A percentile compares a stretch with the other conserved stretches of the same genome.
Conservation (phyloP, 2,888 invertebrate genomes). For the Esperia sulphurella region DNA sequence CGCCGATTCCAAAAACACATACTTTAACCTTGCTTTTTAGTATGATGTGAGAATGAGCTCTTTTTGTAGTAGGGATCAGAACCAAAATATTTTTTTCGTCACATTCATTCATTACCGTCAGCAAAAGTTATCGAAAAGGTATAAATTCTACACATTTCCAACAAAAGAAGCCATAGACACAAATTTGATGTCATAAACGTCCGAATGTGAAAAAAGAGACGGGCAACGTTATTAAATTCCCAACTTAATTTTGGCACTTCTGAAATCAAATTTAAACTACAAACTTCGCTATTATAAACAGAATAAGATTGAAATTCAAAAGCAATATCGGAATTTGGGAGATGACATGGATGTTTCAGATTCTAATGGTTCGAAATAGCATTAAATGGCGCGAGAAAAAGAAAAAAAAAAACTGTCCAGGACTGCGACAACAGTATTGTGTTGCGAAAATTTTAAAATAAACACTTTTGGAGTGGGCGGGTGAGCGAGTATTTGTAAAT, state of each 20-base stretch:
- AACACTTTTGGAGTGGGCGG: slow-evolving; percentile 79
- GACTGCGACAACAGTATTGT: slow-evolving; percentile 68
- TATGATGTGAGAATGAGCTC: too few relatives aligned
- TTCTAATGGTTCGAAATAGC: slow-evolving; percentile 58
- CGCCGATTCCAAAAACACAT: too few relatives aligned
- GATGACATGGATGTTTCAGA: slow-evolving; percentile 21
- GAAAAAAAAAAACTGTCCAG: slow-evolving; percentile 54
- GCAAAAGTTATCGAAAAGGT: slow-evolving; percentile 27
- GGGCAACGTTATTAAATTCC: slow-evolving; percentile 26
- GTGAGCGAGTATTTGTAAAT: slow-evolving; percentile 74
- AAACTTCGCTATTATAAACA: slow-evolving; percentile 19
- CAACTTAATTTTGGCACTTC: slow-evolving; percentile 3
- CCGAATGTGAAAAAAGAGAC: slow-evolving; percentile 45
- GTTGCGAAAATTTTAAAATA: slow-evolving; percentile 70
- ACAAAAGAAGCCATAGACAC: slow-evolving; percentile 63
- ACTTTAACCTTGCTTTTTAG: too few relatives aligned
- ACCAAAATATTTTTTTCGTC: too few relatives aligned
- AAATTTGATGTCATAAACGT: slow-evolving; percentile 71
- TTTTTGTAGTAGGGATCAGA: too few relatives aligned
- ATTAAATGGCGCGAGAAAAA: slow-evolving; percentile 78
- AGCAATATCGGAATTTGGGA: slow-evolving; percentile 2
- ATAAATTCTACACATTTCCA: slow-evolving; percentile 41
- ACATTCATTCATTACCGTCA: background rate
- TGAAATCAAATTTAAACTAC: slow-evolving; percentile 12
- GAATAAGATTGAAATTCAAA: slow-evolving; percentile 2